phyloP scores from a whole-genome alignment of 2,113 vertebrate species.

The Eulemur macaco region DNA sequence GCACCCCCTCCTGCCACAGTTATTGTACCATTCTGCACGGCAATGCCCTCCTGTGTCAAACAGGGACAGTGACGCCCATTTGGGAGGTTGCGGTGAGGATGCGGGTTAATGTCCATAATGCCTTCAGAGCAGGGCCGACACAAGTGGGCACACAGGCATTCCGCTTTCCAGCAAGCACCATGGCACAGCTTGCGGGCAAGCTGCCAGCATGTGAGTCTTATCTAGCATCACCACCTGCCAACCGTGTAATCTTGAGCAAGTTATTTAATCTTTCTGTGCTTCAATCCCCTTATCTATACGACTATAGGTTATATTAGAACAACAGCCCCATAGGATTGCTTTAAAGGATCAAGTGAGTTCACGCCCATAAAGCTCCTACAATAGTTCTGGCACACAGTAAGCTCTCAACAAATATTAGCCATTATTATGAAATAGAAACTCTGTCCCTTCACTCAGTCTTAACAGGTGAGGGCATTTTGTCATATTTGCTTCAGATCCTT shows the following conservation, averaged over 20 bases:
- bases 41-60: not conserved
- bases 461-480: not conserved
- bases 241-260: not conserved
- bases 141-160: fast-evolving
- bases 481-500: not conserved
- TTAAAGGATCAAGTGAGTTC: not conserved
- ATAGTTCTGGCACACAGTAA: not conserved
- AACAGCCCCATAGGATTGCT: not conserved
- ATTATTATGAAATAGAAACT: not conserved
- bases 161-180: not conserved
- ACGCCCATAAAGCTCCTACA: not conserved
- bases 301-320: not conserved
- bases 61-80: fast-evolving
- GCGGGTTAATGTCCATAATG: not conserved
- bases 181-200: not conserved
- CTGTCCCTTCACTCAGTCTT: not conserved
- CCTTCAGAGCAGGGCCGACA: not conserved
- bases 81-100: not conserved
- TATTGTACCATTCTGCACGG: no score
- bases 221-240: not conserved
- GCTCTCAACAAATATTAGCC: not conserved
- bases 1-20: not conserved
- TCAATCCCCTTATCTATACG: not conserved
- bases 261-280: not conserved
- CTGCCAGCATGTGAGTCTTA: not conserved